Evolutionary conservation across 2,113 vertebrate species (phyloP).

Genomic region (Lucifuga dentata): DNA sequence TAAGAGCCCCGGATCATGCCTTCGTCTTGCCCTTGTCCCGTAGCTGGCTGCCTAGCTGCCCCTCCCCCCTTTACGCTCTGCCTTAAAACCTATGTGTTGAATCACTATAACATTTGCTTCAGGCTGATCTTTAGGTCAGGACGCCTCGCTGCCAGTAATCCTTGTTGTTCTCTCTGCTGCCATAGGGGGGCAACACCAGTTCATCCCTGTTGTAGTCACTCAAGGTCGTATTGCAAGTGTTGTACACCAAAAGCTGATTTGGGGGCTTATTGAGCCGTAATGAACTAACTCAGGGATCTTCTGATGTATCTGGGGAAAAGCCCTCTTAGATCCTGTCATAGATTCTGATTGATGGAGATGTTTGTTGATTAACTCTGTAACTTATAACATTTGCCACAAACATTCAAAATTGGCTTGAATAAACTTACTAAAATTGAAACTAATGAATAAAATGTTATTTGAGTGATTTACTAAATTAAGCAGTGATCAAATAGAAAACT

Average conservation of each 20-base stretch:
- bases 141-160: neutral
- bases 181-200: constrained; percentile 14
- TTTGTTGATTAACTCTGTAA: too few relatives aligned
- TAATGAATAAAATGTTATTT: too few relatives aligned
- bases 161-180: constrained; percentile 17
- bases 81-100: constrained; percentile 31
- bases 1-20: constrained; percentile 61
- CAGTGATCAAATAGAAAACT: too few relatives aligned
- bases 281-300: neutral
- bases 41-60: constrained; percentile 49
- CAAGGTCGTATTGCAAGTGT: neutral
- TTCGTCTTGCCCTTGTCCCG: constrained; percentile 31
- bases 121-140: constrained; percentile 21
- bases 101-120: constrained; percentile 39
- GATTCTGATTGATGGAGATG: neutral
- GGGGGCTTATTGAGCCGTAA: neutral
- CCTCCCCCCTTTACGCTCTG: constrained; percentile 39
- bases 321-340: neutral
- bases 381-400: too few relatives aligned
- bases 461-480: too few relatives aligned
- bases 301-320: neutral
- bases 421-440: too few relatives aligned
- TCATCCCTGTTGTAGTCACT: neutral
- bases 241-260: neutral
- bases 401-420: too few relatives aligned